These are phyloP conservation scores for Graptemys geographica DNA, from an alignment of 2,797 vertebrate species.

Conservation along the genomic window DNA sequence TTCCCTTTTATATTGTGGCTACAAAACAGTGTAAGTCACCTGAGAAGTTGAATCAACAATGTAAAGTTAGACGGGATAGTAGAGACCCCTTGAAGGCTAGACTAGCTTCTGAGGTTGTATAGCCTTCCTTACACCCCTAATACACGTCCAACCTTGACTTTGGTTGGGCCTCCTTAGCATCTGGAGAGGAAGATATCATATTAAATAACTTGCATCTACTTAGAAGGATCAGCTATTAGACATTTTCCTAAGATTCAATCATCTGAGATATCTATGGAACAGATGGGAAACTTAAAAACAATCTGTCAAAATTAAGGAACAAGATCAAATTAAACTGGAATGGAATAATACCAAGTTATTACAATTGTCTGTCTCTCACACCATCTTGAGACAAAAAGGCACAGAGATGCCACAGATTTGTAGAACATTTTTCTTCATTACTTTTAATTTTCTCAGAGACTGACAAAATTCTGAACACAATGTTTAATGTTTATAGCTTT, in stretches of 20 bases:
- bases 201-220: constrained; percentile 68
- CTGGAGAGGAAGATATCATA: neutral
- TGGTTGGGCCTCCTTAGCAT: constrained; percentile 53
- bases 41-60: constrained; percentile 1
- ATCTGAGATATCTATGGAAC: constrained; percentile 75
- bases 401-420: constrained; percentile 71
- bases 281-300: constrained; percentile 81
- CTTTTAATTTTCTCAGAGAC: constrained; percentile 55
- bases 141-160: constrained; percentile 28
- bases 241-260: constrained; percentile 71
- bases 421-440: constrained; percentile 71
- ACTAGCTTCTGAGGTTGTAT: constrained; percentile 7
- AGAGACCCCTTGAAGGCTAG: constrained; percentile 8
- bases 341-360: constrained; percentile 76
- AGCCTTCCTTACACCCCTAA: constrained; percentile 43
- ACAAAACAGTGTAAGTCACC: neutral
- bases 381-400: constrained; percentile 76
- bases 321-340: constrained; percentile 79
- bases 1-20: neutral
- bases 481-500: constrained; percentile 64
- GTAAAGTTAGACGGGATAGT: neutral
- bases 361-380: constrained; percentile 77
- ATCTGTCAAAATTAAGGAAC: constrained; percentile 80
- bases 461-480: constrained; percentile 59
- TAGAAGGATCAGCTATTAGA: constrained; percentile 75